Evolutionary conservation across 2,113 vertebrate species (phyloP).

Genomic region (Trinectes maculatus): DNA sequence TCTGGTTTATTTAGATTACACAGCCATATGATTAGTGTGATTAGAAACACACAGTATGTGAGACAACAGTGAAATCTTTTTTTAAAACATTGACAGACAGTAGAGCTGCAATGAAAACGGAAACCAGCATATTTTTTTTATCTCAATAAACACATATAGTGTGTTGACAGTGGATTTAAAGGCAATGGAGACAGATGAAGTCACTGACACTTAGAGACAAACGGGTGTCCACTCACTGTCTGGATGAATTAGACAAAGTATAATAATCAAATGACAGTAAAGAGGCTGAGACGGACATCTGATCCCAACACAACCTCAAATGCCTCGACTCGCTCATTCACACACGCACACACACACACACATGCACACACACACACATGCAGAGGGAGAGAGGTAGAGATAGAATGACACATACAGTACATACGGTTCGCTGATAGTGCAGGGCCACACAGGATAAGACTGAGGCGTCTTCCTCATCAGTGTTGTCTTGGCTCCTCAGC

Average conservation of each 20-base stretch:
- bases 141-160: too few relatives aligned
- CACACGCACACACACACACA: not conserved
- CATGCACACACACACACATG: not conserved
- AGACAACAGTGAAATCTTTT: too few relatives aligned
- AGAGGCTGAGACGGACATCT: conserved; percentile 51
- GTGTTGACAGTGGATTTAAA: not conserved
- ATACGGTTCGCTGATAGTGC: conserved; percentile 9
- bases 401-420: conserved; percentile 21
- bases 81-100: too few relatives aligned
- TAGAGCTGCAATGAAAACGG: too few relatives aligned
- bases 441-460: conserved; percentile 20
- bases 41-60: too few relatives aligned
- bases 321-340: conserved; percentile 1
- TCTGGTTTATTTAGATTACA: too few relatives aligned
- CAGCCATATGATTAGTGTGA: too few relatives aligned
- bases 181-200: not conserved
- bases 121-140: too few relatives aligned
- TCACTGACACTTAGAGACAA: conserved; percentile 7
- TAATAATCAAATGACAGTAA: conserved; percentile 66
- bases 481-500: too few relatives aligned
- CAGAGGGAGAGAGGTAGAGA: conserved; percentile 15
- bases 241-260: conserved; percentile 21
- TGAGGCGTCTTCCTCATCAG: conserved; percentile 1
- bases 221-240: conserved; percentile 19
- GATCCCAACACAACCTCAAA: conserved; percentile 56